phyloP scores from a whole-genome alignment of 1,140 invertebrate species.

The Ostrea edulis region DNA sequence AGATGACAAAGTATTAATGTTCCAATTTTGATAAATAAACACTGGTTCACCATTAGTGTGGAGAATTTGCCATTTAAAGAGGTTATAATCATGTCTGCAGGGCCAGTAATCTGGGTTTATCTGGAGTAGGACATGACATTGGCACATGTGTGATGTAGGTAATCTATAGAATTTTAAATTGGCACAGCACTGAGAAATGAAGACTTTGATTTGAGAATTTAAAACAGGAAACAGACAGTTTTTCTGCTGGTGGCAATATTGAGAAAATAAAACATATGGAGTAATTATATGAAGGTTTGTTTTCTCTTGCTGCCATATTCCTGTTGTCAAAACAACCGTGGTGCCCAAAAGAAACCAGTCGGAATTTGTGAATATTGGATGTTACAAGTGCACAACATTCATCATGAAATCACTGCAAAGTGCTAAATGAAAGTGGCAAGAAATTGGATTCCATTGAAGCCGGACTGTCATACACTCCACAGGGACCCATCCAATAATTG shows the following conservation, averaged over 20 bases:
- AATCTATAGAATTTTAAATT: neutral
- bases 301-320: neutral
- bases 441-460: neutral
- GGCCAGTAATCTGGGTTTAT: neutral
- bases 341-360: slow-evolving; percentile 1
- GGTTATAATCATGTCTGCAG: neutral
- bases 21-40: too few relatives aligned
- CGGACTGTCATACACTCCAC: neutral
- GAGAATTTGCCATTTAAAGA: too few relatives aligned
- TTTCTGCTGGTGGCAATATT: slow-evolving; percentile 14
- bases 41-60: too few relatives aligned
- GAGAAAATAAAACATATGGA: slow-evolving; percentile 7
- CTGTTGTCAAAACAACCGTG: slow-evolving; percentile 11
- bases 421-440: neutral
- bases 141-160: neutral
- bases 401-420: neutral
- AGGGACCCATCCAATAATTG: neutral
- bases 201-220: neutral
- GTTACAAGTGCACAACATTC: neutral
- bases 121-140: neutral
- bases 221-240: slow-evolving; percentile 19
- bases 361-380: neutral
- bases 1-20: too few relatives aligned
- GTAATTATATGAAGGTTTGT: neutral
- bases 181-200: neutral